phyloP scores from a whole-genome alignment of 2,113 vertebrate genomes.

The Scolopax mira region DNA sequence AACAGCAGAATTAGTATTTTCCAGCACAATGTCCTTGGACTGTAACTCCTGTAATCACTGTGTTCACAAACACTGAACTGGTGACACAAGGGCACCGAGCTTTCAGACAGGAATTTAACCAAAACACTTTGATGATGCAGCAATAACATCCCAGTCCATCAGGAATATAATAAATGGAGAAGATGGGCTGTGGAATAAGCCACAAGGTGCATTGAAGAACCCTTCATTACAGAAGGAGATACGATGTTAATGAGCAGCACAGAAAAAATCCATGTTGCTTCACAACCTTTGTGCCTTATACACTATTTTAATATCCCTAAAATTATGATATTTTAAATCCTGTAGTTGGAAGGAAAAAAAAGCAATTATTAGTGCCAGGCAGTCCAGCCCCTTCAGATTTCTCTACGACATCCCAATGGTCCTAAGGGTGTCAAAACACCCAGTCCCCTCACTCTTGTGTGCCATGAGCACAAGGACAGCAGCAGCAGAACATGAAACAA shows the following conservation, averaged over 20 bases:
- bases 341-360: neutral
- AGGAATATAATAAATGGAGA: fast-evolving
- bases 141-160: neutral
- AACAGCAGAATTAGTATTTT: neutral
- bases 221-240: neutral
- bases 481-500: neutral
- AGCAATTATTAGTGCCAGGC: neutral
- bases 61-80: neutral
- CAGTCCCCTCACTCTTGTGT: neutral
- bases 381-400: neutral
- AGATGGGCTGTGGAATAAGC: neutral
- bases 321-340: neutral
- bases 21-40: neutral
- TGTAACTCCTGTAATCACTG: neutral
- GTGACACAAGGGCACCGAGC: neutral
- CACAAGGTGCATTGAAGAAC: fast-evolving
- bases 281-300: neutral
- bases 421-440: neutral
- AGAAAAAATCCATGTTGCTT: neutral
- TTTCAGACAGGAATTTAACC: neutral
- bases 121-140: neutral
- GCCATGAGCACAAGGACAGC: neutral
- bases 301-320: neutral
- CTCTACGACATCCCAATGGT: neutral
- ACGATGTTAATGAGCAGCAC: neutral